A percentile compares a stretch with the other conserved stretches of the same genome.
These are phyloP conservation scores for Schizaphis graminum DNA, from an alignment of 2,888 invertebrate species.

Conservation along the genomic window DNA sequence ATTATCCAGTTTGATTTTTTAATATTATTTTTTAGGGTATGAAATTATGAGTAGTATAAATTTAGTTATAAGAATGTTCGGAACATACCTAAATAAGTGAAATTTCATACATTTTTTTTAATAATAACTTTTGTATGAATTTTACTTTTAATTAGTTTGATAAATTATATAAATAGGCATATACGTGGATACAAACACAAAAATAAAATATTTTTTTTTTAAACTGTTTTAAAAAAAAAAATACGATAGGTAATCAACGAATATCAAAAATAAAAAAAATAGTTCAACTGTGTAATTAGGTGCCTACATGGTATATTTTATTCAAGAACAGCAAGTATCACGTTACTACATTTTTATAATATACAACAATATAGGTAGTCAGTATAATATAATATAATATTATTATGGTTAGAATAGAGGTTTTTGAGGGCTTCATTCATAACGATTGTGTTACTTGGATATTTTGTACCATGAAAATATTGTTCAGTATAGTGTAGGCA, in stretches of 20 bases:
- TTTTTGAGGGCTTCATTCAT: conserved; percentile 28
- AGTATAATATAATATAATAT: not conserved
- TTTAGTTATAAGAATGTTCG: not conserved
- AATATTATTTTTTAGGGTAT: not conserved
- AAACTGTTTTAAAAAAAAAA: not conserved
- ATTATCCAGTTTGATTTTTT: not conserved
- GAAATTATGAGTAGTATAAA: not conserved
- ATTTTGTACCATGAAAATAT: not conserved
- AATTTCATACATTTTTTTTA: not conserved
- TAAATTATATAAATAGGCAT: not conserved
- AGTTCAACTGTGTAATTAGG: not conserved
- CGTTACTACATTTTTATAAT: conserved; percentile 13
- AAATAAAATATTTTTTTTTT: not conserved
- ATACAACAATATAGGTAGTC: not conserved
- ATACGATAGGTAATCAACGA: not conserved
- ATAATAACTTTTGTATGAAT: not conserved
- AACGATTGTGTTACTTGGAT: conserved; percentile 23
- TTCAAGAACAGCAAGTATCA: not conserved
- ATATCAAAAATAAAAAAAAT: not conserved
- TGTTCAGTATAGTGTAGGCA: not conserved
- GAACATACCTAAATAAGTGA: not conserved
- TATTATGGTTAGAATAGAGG: conserved; percentile 5
- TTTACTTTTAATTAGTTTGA: not conserved
- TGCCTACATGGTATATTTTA: not conserved
- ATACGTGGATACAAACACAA: not conserved